Base-by-base conservation (phyloP, 1,140 invertebrate species). In the Akabosia matsudoensis region DNA sequence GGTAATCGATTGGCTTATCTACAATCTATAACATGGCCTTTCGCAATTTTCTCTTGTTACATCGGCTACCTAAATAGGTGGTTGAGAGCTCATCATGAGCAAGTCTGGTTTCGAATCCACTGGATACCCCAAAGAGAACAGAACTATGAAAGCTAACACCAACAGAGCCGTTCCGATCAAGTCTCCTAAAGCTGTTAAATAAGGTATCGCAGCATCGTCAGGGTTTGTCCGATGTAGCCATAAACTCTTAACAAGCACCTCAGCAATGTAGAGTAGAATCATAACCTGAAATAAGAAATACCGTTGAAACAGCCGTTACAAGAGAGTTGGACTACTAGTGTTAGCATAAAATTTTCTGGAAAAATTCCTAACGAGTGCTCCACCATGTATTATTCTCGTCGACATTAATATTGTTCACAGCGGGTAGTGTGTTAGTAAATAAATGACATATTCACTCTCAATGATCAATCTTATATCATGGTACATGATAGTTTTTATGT, bases 121-220 rank as follows among this genome's bases (percentile, higher is more conserved):
- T 13, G 61, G 61, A 31, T 67, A 67, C 3, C 61, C 61, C 31
- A 67, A 67, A 4, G 31, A n/a, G 22, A 67, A 67, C 28, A 67
- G 4, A 87, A 67, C 10, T 7, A 67, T 67, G 61, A 67, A 67
- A 4, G 24, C 24, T 28, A 30, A 13, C 14, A 30, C 86, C 4
- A 91, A 84, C 51, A 90, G 85, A 3, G 82, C 85, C 22, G 89
- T 90, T 22, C 90, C 90, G 0, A 90, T 81, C 1, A 90, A 85
- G 81, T 90, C 90, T n/a, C 90, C 90, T 2, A 90, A 80, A n/a
- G 89, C 88, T n/a, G 89, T 90, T 24, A 90, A 83, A 81, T 90
- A 89, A n/a, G 89, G 89, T 75, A 90, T 90, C 33, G 88, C 88
- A 34, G 87, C 86, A 81, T 89, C 90, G 82, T 90, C 90, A 18